Evolutionary conservation across 2,113 vertebrate genomes (phyloP), one percentile per base, ranked within the genome.

Genomic region (Pseudopipra pipra): DNA sequence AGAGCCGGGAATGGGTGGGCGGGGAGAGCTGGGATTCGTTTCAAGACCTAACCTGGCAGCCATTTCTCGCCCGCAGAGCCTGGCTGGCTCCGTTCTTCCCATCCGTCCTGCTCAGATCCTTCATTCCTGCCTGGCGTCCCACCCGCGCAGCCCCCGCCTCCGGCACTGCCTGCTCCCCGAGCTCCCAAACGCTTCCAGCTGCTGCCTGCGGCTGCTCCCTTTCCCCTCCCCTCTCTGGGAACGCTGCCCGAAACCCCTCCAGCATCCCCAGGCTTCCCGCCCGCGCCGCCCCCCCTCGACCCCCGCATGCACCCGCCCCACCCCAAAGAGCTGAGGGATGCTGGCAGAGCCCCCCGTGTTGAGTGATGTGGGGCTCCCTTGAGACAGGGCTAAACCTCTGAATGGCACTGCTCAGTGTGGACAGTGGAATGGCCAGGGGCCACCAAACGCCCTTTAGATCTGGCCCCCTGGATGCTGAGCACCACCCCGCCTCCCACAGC

Each of bases 111-210:
- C 46, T 62, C 37, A 4, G 59, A 85, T 62, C 76, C 65, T 17
- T 59, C 89, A 94, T 94, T 94, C 89, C 81, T 81, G n/a, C 89
- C 30, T 55, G 63, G 54, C 33, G 70, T 81, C 80, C 80, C 85
- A 92, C 92, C 92, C 87, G 52, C 33, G 6, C 81, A 49, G 44
- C 67, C 74, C 47, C 76, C 63, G 47, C 89, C 89, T 76, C 83
- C 89, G 49, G 74, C 79, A 24, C 1, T 58, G 85, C 85, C 79
- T 44, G 89, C 72, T 89, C 51, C 81, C 77, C 1, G 28, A 73
- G 43, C 68, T 62, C 52, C 67, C 73, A 62, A 83, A 82, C 35
- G 14, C 89, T 92, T 92, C 79, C 92, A 89, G 79, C 70, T 91
- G 84, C 70, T 58, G 87, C 46, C 51, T 58, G 85, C 12, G 61